These are phyloP conservation scores for Clamator glandarius DNA, from an alignment of 2,797 vertebrate genomes.

Conservation along the genomic window DNA sequence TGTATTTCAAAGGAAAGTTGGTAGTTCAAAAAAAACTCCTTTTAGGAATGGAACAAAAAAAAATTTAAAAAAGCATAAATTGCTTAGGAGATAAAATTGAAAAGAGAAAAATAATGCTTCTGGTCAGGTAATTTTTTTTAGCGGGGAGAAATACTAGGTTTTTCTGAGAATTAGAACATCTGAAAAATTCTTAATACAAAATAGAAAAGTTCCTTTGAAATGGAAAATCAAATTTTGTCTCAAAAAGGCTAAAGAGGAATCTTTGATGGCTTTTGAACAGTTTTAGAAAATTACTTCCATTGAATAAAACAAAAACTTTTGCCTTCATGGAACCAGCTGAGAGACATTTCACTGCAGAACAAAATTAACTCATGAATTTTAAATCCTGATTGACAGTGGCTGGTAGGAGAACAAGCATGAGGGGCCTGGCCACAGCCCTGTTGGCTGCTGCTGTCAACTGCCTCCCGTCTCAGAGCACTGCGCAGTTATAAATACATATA, in stretches of 20 bases:
- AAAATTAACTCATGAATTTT: not conserved
- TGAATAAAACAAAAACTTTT: not conserved
- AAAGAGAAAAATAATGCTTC: not conserved
- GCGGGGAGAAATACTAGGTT: not conserved
- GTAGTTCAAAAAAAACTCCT: not conserved
- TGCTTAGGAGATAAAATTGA: not conserved
- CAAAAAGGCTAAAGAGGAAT: not conserved
- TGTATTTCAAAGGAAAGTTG: not conserved
- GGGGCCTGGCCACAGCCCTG: not conserved
- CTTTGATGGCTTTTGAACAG: not conserved
- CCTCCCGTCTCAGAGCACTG: rapidly evolving
- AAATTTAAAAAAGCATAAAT: not conserved
- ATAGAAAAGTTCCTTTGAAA: not conserved
- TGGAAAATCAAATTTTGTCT: not conserved
- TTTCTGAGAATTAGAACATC: not conserved
- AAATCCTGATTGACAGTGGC: not conserved
- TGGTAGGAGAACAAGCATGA: not conserved
- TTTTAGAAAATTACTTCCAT: not conserved
- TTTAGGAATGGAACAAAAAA: constrained; percentile 14
- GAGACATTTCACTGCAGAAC: not conserved
- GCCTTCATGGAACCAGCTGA: not conserved
- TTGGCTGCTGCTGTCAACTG: not conserved
- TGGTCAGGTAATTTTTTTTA: not conserved
- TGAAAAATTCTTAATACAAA: not conserved
- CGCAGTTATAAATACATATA: not conserved